Percentiles rank a stretch among this genome's conserved stretches.
These are phyloP conservation scores for Cantharis lateralis DNA, from an alignment of 2,888 invertebrate species.

Conservation along the genomic window DNA sequence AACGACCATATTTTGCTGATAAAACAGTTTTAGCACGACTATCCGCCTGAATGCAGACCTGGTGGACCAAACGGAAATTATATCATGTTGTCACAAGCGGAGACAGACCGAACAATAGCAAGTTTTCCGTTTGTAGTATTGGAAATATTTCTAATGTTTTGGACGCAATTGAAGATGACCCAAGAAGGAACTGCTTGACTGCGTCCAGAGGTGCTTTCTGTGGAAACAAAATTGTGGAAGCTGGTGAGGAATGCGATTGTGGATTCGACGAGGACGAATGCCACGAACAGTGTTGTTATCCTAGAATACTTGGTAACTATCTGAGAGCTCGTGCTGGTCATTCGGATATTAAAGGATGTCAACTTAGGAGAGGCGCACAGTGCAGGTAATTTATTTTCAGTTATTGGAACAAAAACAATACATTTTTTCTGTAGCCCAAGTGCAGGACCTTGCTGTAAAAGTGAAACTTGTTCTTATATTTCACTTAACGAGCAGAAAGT, in stretches of 20 bases:
- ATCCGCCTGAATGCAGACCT: slow-evolving; percentile 86
- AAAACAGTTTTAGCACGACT: slow-evolving; percentile 77
- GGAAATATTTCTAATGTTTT: slow-evolving; percentile 94
- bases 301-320: slow-evolving; percentile 60
- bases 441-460: slow-evolving; percentile 94
- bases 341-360: slow-evolving; percentile 76
- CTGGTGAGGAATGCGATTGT: slow-evolving; percentile 97
- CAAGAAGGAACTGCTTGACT: slow-evolving; percentile 92
- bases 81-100: slow-evolving; percentile 99
- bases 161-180: slow-evolving; percentile 87
- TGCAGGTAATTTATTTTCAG: slow-evolving; percentile 72
- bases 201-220: slow-evolving; percentile 95
- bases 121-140: slow-evolving; percentile 93
- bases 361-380: slow-evolving; percentile 74
- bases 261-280: slow-evolving; percentile 93
- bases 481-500: slow-evolving; percentile 65
- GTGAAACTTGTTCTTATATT: slow-evolving; percentile 78
- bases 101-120: slow-evolving; percentile 95
- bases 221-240: slow-evolving; percentile 98
- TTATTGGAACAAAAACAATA: background rate
- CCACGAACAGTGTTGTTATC: slow-evolving; percentile 91
- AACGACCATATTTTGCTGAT: background rate
- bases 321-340: slow-evolving; percentile 70
- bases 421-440: slow-evolving; percentile 78
- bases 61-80: slow-evolving; percentile 93